Evolutionary conservation across 2,113 vertebrate genomes (phyloP).

Genomic region (Nyctereutes procyonoides): DNA sequence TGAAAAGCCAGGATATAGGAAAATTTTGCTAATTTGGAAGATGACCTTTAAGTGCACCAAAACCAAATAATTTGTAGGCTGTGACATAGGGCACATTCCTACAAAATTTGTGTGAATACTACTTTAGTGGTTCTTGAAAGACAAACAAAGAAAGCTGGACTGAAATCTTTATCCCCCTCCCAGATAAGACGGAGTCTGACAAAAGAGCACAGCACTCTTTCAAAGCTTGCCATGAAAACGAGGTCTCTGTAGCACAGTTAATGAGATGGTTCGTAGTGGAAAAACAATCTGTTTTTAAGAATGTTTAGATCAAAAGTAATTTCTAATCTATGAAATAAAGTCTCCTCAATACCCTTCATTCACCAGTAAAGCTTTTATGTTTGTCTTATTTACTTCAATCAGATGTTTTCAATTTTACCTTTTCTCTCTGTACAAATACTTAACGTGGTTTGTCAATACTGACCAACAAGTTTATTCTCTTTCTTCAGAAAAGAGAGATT

Average conservation of each 20-base stretch:
- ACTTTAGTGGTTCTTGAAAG: slow-evolving; percentile 89
- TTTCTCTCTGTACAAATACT: slow-evolving; percentile 87
- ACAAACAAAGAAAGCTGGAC: slow-evolving; percentile 89
- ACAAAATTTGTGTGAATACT: slow-evolving; percentile 90
- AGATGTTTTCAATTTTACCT: slow-evolving; percentile 92
- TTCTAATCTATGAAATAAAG: slow-evolving; percentile 91
- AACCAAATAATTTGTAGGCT: slow-evolving; percentile 92
- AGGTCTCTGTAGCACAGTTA: slow-evolving; percentile 85
- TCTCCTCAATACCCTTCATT: slow-evolving; percentile 89
- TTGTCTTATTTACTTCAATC: slow-evolving; percentile 92
- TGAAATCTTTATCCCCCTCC: slow-evolving; percentile 85
- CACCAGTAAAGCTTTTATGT: slow-evolving; percentile 88
- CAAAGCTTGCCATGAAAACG: slow-evolving; percentile 83
- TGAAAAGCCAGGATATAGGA: slow-evolving; percentile 92
- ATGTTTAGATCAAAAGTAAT: slow-evolving; percentile 92
- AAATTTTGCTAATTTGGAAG: slow-evolving; percentile 93
- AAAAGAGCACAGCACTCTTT: slow-evolving; percentile 84
- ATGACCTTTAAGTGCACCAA: slow-evolving; percentile 92
- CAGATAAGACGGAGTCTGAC: slow-evolving; percentile 85
- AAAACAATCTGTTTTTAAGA: slow-evolving; percentile 89
- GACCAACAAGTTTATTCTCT: slow-evolving; percentile 85
- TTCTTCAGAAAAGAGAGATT: slow-evolving; percentile 80
- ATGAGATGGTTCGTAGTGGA: slow-evolving; percentile 86
- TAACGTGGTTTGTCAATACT: slow-evolving; percentile 86
- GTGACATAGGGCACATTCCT: slow-evolving; percentile 91